A percentile compares a stretch with the other conserved stretches of the same genome.
Evolutionary conservation across 2,888 invertebrate genomes (phyloP).

Genomic region (Dryadula phaetusa): DNA sequence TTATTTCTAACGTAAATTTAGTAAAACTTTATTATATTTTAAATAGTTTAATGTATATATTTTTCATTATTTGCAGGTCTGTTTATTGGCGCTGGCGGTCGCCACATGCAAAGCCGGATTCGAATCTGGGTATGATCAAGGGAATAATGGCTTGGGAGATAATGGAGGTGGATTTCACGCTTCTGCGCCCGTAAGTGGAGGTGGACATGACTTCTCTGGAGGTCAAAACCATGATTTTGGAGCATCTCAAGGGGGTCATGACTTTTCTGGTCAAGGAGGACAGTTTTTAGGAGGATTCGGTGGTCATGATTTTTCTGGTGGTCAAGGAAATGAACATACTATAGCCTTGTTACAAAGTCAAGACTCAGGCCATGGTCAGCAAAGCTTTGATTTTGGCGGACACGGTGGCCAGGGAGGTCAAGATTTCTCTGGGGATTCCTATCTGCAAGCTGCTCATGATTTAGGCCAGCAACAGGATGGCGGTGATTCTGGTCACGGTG

Average conservation of each 20-base stretch:
- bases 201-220: constrained; percentile 35
- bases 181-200: constrained; percentile 40
- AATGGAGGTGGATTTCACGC: constrained; percentile 48
- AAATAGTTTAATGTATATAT: neutral
- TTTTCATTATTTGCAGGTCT: constrained; percentile 66
- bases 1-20: constrained; percentile 23
- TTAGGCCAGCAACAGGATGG: constrained; percentile 56
- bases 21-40: constrained; percentile 5
- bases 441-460: constrained; percentile 73
- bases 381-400: constrained; percentile 46
- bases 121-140: constrained; percentile 52
- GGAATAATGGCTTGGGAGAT: constrained; percentile 51
- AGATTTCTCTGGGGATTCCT: constrained; percentile 64
- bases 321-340: constrained; percentile 54
- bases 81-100: constrained; percentile 72
- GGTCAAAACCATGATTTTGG: constrained; percentile 35
- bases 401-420: constrained; percentile 49
- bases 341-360: constrained; percentile 49
- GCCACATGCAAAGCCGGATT: constrained; percentile 73
- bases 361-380: constrained; percentile 47
- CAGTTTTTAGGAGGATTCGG: constrained; percentile 53
- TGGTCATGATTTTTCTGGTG: constrained; percentile 51
- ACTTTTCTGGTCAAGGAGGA: constrained; percentile 50
- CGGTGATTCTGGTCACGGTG: constrained; percentile 39
- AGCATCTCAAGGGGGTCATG: constrained; percentile 46